Evolutionary conservation across 23 tunicate genomes (phyloP).

Genomic region (Aplidium turbinatum): DNA sequence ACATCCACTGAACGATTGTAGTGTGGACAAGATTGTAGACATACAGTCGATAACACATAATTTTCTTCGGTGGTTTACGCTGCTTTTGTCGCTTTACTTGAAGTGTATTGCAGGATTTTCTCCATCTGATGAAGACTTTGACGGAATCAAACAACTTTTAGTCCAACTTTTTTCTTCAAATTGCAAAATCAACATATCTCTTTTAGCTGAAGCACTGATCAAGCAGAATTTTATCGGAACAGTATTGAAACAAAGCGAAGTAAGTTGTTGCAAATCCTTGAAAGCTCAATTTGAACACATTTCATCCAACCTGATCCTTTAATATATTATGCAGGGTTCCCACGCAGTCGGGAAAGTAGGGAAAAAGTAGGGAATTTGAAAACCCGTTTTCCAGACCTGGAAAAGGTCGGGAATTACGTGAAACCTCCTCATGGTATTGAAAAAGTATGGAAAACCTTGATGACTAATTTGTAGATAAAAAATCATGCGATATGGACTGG

Average conservation of each 20-base stretch:
- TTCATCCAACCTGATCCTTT: not conserved
- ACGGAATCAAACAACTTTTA: slow-evolving; percentile 76
- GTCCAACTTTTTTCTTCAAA: slow-evolving; percentile 58
- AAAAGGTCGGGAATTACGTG: too few relatives aligned
- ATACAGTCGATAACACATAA: too few relatives aligned
- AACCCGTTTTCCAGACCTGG: too few relatives aligned
- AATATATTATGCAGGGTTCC: not conserved
- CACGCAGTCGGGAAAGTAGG: too few relatives aligned
- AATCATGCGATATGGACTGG: too few relatives aligned
- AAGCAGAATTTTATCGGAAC: slow-evolving; percentile 79
- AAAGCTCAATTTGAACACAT: not conserved
- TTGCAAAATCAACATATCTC: slow-evolving; percentile 29
- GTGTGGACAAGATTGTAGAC: too few relatives aligned
- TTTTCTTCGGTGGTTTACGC: too few relatives aligned
- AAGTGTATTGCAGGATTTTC: slow-evolving; percentile 56
- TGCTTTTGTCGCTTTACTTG: not conserved
- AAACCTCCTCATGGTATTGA: too few relatives aligned
- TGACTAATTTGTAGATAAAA: too few relatives aligned
- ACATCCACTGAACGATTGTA: too few relatives aligned
- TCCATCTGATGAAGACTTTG: slow-evolving; percentile 51
- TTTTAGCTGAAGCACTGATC: slow-evolving; percentile 45
- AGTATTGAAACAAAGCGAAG: slow-evolving; percentile 68
- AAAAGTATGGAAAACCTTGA: too few relatives aligned
- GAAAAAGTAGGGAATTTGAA: too few relatives aligned
- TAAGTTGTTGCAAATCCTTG: slow-evolving; percentile 8